Percentiles rank a stretch among this genome's conserved stretches.
These are phyloP conservation scores for Alligator mississippiensis DNA, from an alignment of 2,113 vertebrate genomes.

Conservation along the genomic window DNA sequence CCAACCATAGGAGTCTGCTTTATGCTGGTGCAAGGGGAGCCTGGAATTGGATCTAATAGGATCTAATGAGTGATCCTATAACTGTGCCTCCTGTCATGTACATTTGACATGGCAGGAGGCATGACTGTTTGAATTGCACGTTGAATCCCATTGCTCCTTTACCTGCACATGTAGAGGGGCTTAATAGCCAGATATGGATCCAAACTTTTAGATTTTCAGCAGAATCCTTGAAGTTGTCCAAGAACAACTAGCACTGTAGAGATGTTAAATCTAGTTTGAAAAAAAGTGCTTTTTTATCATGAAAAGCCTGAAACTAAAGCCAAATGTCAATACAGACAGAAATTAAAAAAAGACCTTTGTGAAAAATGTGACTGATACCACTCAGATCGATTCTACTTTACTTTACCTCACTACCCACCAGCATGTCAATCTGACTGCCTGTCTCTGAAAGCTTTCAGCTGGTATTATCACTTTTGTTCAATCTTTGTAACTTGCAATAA, in stretches of 20 bases:
- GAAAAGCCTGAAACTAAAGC: background rate
- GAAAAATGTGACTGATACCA: background rate
- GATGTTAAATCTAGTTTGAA: background rate
- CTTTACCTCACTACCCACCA: accelerated
- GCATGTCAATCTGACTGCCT: background rate
- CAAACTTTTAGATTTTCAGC: background rate
- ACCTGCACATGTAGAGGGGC: background rate
- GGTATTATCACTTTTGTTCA: background rate
- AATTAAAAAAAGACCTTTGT: background rate
- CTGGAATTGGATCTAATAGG: too few relatives aligned
- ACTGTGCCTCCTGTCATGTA: too few relatives aligned
- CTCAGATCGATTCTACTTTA: background rate
- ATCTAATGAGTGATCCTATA: too few relatives aligned
- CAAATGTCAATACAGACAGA: background rate
- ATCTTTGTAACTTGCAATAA: background rate
- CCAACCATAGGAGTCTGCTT: too few relatives aligned
- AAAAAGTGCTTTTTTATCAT: background rate
- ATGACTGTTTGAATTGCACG: too few relatives aligned
- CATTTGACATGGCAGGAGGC: too few relatives aligned
- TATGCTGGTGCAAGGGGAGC: too few relatives aligned
- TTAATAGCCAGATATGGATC: background rate
- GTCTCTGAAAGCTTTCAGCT: background rate
- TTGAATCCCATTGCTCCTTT: too few relatives aligned
- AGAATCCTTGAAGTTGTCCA: background rate
- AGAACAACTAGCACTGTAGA: background rate